These are phyloP conservation scores for Yponomeuta evonymella DNA, from an alignment of 2,888 invertebrate species.

Conservation along the genomic window DNA sequence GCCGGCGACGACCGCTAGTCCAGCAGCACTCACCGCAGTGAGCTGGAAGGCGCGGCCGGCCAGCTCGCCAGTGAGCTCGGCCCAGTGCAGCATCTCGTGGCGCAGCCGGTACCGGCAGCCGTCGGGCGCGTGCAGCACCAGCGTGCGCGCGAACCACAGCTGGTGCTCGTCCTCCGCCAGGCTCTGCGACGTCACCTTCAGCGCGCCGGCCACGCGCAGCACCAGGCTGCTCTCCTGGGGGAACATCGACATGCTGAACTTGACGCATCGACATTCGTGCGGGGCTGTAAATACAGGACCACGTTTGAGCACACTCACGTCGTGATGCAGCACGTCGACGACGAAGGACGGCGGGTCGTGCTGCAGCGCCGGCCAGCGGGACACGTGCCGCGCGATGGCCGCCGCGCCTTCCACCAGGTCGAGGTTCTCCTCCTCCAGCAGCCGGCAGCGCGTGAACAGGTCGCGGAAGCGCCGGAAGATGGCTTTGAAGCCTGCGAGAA, in stretches of 20 bases:
- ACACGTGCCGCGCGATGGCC: constrained; percentile 34
- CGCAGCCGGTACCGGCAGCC: constrained; percentile 76
- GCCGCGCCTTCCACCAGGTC: constrained; percentile 35
- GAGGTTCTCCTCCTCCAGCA: constrained; percentile 35
- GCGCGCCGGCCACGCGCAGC: constrained; percentile 80
- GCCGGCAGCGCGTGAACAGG: constrained; percentile 40
- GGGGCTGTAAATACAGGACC: no score
- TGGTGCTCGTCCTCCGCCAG: constrained; percentile 66
- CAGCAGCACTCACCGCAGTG: not conserved
- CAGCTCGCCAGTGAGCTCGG: not conserved
- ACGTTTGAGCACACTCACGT: constrained; percentile 57
- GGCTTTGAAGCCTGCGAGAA: constrained; percentile 32
- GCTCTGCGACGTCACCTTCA: constrained; percentile 74
- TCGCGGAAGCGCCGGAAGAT: constrained; percentile 37
- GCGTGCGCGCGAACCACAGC: constrained; percentile 75
- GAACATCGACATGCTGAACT: no score
- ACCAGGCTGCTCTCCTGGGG: constrained; percentile 55
- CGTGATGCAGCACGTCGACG: constrained; percentile 78
- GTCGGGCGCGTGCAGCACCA: constrained; percentile 65
- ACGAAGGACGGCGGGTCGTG: constrained; percentile 81
- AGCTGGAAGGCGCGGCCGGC: not conserved
- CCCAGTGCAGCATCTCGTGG: constrained; percentile 80
- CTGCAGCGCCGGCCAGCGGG: constrained; percentile 71
- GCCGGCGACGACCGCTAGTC: not conserved
- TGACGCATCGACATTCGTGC: no score